Percentiles rank a stretch among this genome's conserved stretches.
phyloP scores from a whole-genome alignment of 2,113 vertebrate species.

The Tachycineta bicolor region DNA sequence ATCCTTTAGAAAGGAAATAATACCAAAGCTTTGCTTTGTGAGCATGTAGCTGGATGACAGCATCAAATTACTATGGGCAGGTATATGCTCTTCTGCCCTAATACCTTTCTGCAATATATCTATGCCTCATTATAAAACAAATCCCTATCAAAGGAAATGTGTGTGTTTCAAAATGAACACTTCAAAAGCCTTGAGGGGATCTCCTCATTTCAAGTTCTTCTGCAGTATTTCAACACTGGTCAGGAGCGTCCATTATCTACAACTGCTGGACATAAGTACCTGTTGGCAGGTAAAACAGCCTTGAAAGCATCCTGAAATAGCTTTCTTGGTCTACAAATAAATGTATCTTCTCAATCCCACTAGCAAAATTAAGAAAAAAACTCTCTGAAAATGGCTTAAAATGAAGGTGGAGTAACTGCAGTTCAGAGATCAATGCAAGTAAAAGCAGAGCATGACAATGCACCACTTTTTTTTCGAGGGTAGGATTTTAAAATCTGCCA shows the following conservation, averaged over 20 bases:
- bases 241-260: neutral
- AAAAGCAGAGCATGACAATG: neutral
- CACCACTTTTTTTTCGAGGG: neutral
- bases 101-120: neutral
- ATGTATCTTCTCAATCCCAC: neutral
- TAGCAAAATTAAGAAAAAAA: neutral
- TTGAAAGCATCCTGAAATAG: neutral
- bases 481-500: neutral
- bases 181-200: neutral
- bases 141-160: neutral
- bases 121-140: neutral
- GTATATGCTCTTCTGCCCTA: neutral
- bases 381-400: neutral
- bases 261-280: neutral
- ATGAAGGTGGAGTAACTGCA: neutral
- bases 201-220: neutral
- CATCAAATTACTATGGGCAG: neutral
- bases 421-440: neutral
- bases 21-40: neutral
- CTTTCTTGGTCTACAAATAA: neutral
- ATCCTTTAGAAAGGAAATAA: neutral
- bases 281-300: neutral
- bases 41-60: neutral
- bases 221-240: neutral
- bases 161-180: neutral